These are phyloP conservation scores for Valencia hispanica DNA, from an alignment of 2,797 vertebrate genomes.

Conservation along the genomic window DNA sequence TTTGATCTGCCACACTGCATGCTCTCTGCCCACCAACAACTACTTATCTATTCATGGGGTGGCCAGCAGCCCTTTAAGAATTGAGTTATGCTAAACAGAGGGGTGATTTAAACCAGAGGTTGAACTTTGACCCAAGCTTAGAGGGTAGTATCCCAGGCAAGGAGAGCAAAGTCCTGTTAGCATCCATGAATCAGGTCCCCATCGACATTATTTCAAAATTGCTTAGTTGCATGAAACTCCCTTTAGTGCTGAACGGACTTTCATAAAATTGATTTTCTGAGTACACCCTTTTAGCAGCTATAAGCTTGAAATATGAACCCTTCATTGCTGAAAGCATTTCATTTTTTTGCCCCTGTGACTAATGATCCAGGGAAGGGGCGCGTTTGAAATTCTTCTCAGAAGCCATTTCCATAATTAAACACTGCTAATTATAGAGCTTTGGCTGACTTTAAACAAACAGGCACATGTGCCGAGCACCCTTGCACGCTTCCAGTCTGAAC, in stretches of 20 bases:
- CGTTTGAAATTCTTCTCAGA: constrained; percentile 94
- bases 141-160: constrained; percentile 90
- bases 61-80: constrained; percentile 76
- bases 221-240: constrained; percentile 95
- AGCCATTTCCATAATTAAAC: constrained; percentile 99
- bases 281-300: constrained; percentile 98
- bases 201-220: constrained; percentile 95
- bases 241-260: constrained; percentile 97
- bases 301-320: constrained; percentile 99
- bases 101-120: constrained; percentile 85
- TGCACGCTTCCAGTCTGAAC: constrained; percentile 86
- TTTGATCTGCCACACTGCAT: constrained; percentile 62
- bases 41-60: constrained; percentile 78
- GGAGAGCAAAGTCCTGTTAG: constrained; percentile 88
- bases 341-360: constrained; percentile 93
- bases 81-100: constrained; percentile 83
- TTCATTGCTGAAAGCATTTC: constrained; percentile 97
- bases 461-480: constrained; percentile 83
- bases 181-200: constrained; percentile 90
- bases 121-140: constrained; percentile 88
- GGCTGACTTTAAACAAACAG: constrained; percentile 94
- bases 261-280: constrained; percentile 99
- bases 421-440: constrained; percentile 96
- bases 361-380: constrained; percentile 94
- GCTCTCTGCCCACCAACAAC: constrained; percentile 50